Base-by-base conservation (phyloP, 2,113 vertebrate species). In the Tachycineta bicolor region DNA sequence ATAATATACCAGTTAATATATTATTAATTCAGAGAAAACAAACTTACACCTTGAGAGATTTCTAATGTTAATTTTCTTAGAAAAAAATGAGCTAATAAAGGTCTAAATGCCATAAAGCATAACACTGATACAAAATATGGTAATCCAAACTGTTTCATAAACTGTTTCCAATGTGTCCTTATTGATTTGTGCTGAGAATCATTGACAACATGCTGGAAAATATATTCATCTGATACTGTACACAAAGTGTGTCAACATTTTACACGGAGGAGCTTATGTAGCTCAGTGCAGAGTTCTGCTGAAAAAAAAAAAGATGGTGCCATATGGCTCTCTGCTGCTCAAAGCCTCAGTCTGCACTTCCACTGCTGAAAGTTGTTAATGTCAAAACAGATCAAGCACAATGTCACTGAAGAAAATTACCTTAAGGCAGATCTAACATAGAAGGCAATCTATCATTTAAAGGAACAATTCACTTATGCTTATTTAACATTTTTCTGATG, bases 311-410 rank as follows among this genome's bases (percentile, higher is more conserved):
- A 4, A 3, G 3, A 37, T 80, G 28, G 23, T 3, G 50, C 60
- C 29, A 39, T 70, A 59, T 63, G 64, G 20, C 8, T 4, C 13
- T 69, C 18, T 58, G 55, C 59, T 87, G 37, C 39, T 74, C 33
- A 67, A 63, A 74, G 46, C 28, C 44, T 78, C 52, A 43, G 28
- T 67, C 69, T 64, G 31, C 59, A 29, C 20, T 39, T 93, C 22
- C 14, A 2, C 29, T 91, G 46, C 14, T 83, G 43, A 69, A 89
- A 95, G 63, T 53, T 80, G 39, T 87, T 83, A 60, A 23, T 91
- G 87, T 89, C 68, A 91, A 81, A 94, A 91, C 9, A 81, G n/a
- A 91, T 92, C n/a, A 84, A 75, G 37, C 56, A 78, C 64, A 81
- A 70, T 70, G 52, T 55, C 83, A 65, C 50, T 83, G 60, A 75